These are phyloP conservation scores for Napeogenes sylphis DNA, from an alignment of 2,888 invertebrate genomes.

Conservation along the genomic window DNA sequence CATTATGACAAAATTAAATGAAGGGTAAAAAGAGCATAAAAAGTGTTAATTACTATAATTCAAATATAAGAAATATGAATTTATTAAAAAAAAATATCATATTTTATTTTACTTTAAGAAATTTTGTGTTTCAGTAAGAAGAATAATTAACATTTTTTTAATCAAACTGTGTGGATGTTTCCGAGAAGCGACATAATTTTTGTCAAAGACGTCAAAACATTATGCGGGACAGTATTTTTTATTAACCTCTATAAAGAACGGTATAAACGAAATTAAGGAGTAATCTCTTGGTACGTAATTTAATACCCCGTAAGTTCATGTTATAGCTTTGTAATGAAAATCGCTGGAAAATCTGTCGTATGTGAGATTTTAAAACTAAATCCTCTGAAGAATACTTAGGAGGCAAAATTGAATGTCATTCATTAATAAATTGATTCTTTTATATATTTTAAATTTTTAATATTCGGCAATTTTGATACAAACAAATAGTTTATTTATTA, in stretches of 20 bases:
- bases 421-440: background rate
- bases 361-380: constrained; percentile 1
- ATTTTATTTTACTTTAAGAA: background rate
- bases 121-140: background rate
- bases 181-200: background rate
- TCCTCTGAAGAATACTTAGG: background rate
- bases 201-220: background rate
- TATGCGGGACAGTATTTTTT: background rate
- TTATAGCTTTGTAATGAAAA: constrained; percentile 4
- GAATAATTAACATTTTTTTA: background rate
- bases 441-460: background rate
- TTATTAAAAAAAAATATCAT: background rate
- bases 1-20: background rate
- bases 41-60: background rate
- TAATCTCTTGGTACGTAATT: constrained; percentile 2
- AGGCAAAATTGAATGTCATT: background rate
- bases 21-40: background rate
- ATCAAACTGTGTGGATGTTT: background rate
- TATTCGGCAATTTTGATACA: no score
- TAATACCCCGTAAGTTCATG: background rate
- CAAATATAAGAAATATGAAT: background rate
- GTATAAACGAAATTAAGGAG: background rate
- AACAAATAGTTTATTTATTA: no score
- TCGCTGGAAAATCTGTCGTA: background rate
- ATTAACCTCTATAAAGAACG: background rate